phyloP scores from a whole-genome alignment of 1,140 invertebrate genomes.

The Drosophila albomicans region DNA sequence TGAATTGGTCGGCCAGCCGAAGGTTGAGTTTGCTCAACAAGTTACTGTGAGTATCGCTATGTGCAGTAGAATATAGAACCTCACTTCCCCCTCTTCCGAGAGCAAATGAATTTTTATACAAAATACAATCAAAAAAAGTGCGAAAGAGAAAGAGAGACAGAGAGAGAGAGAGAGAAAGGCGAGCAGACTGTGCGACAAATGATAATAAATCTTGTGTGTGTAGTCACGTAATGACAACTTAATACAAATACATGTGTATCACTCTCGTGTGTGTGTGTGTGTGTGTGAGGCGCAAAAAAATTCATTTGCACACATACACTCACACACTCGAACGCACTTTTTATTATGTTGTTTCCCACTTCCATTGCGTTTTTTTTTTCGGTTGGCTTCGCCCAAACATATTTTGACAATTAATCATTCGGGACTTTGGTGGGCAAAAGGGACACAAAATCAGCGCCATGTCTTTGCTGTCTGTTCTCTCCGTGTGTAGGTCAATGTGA shows the following conservation, averaged over 20 bases:
- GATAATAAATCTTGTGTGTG: conserved; percentile 84
- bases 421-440: conserved; percentile 35
- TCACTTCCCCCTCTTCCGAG: conserved; percentile 10
- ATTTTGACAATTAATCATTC: conserved; percentile 84
- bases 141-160: neutral
- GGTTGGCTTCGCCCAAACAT: conserved; percentile 66
- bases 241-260: conserved; percentile 82
- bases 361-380: conserved; percentile 19
- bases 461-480: conserved; percentile 47
- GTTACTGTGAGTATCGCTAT: conserved; percentile 82
- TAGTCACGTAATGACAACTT: conserved; percentile 85
- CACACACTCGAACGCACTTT: conserved; percentile 60
- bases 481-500: conserved; percentile 76
- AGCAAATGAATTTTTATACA: conserved; percentile 62
- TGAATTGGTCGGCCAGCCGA: conserved; percentile 85
- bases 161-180: neutral
- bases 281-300: conserved; percentile 39
- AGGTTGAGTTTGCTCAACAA: conserved; percentile 85
- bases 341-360: conserved; percentile 70
- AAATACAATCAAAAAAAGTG: conserved; percentile 16
- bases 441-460: conserved; percentile 56
- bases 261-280: conserved; percentile 13
- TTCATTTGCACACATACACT: conserved; percentile 52
- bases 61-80: conserved; percentile 7
- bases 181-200: conserved; percentile 52